Percentiles rank a stretch among this genome's conserved stretches.
These are phyloP conservation scores for Trididemnum nubilum DNA, from an alignment of 23 tunicate genomes.

Conservation along the genomic window DNA sequence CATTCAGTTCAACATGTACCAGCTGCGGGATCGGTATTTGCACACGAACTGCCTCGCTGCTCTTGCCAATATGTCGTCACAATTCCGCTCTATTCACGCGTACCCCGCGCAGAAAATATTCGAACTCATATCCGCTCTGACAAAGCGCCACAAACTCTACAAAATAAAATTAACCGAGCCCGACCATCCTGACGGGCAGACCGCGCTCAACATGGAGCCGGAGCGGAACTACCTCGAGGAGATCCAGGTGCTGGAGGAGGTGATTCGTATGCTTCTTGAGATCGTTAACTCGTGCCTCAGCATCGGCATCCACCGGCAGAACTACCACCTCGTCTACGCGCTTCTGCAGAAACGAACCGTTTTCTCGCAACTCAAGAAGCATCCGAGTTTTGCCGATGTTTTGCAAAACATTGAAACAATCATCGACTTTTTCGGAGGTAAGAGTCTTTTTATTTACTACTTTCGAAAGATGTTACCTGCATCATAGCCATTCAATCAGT, in stretches of 20 bases:
- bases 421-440: conserved; percentile 56
- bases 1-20: conserved; percentile 84
- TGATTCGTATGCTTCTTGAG: conserved; percentile 82
- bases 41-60: conserved; percentile 99
- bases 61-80: conserved; percentile 90
- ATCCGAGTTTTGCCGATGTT: conserved; percentile 69
- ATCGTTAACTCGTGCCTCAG: conserved; percentile 87
- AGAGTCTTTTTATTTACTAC: too few species aligned
- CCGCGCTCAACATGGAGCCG: conserved; percentile 36
- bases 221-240: conserved; percentile 62
- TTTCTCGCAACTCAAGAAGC: conserved; percentile 47
- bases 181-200: not conserved
- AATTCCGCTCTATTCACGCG: conserved; percentile 48
- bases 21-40: conserved; percentile 79
- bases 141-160: conserved; percentile 54
- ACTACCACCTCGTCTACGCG: conserved; percentile 79
- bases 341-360: conserved; percentile 64
- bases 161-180: not conserved
- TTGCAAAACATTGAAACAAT: conserved; percentile 85
- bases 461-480: too few species aligned
- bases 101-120: conserved; percentile 80
- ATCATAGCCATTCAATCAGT: too few species aligned
- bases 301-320: conserved; percentile 60
- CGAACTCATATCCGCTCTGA: conserved; percentile 48
- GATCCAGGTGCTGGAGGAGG: conserved; percentile 58